Base-by-base conservation (phyloP, 1,140 invertebrate genomes). In the Drosophila biarmipes region DNA sequence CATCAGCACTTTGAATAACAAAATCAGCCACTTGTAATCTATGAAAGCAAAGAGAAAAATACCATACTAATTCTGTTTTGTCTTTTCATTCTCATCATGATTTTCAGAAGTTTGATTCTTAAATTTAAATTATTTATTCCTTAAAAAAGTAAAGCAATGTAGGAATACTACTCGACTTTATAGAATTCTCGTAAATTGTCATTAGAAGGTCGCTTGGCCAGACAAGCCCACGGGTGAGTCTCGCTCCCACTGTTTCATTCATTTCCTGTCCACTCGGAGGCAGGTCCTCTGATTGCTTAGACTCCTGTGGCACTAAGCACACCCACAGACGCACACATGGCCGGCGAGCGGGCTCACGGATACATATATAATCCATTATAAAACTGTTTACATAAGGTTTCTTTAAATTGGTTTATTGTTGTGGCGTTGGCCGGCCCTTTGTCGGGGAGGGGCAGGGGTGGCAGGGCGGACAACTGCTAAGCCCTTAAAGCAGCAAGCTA, bases 391-490 rank as follows among this genome's bases (percentile, higher is more conserved):
- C 64, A 84, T 89, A 84, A 80, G 84, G 84, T 84, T 89, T 89
- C 84, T 71, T 89, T 80, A 89, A 89, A 89, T 89, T 89, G 84
- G 84, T 84, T 89, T 84, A 84, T 82, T 87, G 82, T 87, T 76
- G 71, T 67, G 73, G 71, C 59, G 71, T 57, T 31, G 45, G 42
- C 51, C 51, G 69, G 61, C 29, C 31, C 24, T 14, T 34, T 37
- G 34, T 8, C 2, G 24, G 38, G 8, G n/a, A 17, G 12, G 17
- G 24, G 11, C 1, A 0, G 12, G 43, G 24, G 7, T 12, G 21
- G 19, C 27, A 21, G 40, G 35, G 10, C 7, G 14, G 38, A 14
- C 52, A 43, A 46, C 43, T 76, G 64, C 54, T 84, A 78, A 82
- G 80, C 55, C 52, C 55, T 68, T 49, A 58, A 71, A 71, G 46